phyloP scores from a whole-genome alignment of 2,888 invertebrate species.

The Dicyrtoma fusca region DNA sequence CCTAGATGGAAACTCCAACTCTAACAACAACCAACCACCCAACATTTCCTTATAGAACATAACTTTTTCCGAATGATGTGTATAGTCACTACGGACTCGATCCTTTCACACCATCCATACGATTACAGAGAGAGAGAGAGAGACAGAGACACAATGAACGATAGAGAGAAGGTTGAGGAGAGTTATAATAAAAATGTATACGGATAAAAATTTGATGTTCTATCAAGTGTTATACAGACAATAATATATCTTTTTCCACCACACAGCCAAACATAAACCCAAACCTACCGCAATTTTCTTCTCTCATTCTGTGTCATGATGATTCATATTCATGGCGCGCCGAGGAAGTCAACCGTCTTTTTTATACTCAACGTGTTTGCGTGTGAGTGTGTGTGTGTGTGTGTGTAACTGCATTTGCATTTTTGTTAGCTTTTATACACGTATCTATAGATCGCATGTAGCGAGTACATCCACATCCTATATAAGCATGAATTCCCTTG shows the following conservation, averaged over 20 bases:
- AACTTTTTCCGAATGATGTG: too few species aligned
- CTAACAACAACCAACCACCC: too few species aligned
- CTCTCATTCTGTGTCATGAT: conserved; percentile 35
- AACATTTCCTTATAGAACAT: too few species aligned
- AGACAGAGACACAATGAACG: conserved; percentile 8
- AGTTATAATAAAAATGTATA: background rate
- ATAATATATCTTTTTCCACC: too few species aligned
- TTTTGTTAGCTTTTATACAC: background rate
- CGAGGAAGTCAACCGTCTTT: conserved; percentile 4
- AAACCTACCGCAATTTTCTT: conserved; percentile 39
- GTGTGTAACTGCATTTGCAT: conserved; percentile 7
- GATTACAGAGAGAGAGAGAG: conserved; percentile 13
- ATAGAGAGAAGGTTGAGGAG: background rate
- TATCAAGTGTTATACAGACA: background rate
- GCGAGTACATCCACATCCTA: too few species aligned
- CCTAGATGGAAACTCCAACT: too few species aligned
- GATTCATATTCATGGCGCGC: conserved; percentile 41
- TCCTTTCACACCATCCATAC: background rate
- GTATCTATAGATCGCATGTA: too few species aligned
- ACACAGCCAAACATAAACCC: conserved; percentile 18
- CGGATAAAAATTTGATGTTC: background rate
- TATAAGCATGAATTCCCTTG: too few species aligned
- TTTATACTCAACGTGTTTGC: background rate
- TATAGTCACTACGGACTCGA: too few species aligned
- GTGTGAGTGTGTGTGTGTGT: background rate